Conservation (phyloP, 2,888 invertebrate species). For the Gari tellinella region DNA sequence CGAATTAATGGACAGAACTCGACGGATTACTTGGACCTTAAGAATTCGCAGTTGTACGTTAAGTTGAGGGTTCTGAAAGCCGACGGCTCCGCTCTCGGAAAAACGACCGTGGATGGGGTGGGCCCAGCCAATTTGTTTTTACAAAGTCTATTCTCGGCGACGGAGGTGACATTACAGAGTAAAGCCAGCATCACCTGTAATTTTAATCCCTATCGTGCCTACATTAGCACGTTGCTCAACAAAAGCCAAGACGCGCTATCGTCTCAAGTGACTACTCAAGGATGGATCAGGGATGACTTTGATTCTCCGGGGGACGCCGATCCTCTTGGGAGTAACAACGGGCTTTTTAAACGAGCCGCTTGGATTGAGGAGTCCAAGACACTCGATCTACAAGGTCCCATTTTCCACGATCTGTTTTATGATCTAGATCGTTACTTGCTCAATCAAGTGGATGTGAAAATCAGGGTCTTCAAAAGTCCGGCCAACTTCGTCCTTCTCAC, state of each 20-base stretch:
- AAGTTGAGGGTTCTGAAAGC: slow-evolving; percentile 16
- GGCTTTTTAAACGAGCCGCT: background rate
- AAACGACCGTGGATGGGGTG: background rate
- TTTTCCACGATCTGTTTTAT: slow-evolving; percentile 13
- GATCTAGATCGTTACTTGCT: slow-evolving; percentile 12
- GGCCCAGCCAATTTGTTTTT: slow-evolving; percentile 27
- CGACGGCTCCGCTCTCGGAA: slow-evolving; percentile 11
- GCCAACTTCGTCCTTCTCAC: background rate
- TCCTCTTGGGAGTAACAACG: slow-evolving; percentile 4
- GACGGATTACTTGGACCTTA: slow-evolving; percentile 35
- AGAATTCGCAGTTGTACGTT: slow-evolving; percentile 14
- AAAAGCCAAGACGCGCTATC: slow-evolving; percentile 17
- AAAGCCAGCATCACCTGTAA: slow-evolving; percentile 6
- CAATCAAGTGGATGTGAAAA: slow-evolving; percentile 5
- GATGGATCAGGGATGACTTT: slow-evolving; percentile 1
- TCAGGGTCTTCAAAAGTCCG: background rate
- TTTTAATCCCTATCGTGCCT: slow-evolving; percentile 2
- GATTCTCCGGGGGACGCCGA: background rate
- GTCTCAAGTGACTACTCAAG: slow-evolving; percentile 12
- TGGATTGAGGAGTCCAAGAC: slow-evolving; percentile 2
- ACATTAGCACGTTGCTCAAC: slow-evolving; percentile 13
- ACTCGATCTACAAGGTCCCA: slow-evolving; percentile 5
- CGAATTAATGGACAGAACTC: slow-evolving; percentile 27
- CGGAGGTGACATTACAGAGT: slow-evolving; percentile 22
- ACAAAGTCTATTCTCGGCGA: slow-evolving; percentile 13